Evolutionary conservation across 2,113 vertebrate species (phyloP).

Genomic region (Pampusana beccarii): DNA sequence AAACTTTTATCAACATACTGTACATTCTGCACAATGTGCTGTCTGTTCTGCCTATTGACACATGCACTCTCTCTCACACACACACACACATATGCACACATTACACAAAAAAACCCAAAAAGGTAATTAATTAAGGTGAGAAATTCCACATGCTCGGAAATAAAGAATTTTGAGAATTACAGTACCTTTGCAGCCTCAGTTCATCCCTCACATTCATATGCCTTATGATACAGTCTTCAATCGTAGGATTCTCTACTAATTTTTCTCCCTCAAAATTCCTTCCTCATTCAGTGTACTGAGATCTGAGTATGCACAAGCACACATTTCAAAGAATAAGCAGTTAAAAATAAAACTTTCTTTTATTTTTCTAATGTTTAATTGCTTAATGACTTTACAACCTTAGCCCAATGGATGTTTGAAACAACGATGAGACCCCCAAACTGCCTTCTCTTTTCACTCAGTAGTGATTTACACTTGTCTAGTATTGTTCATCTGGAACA

Average conservation of each 20-base stretch:
- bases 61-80: rapidly evolving
- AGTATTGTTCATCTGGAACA: background rate
- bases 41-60: background rate
- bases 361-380: background rate
- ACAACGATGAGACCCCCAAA: background rate
- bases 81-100: too few species aligned
- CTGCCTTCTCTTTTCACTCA: background rate
- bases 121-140: background rate
- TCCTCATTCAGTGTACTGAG: background rate
- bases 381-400: background rate
- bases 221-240: background rate
- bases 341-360: background rate
- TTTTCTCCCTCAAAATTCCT: background rate
- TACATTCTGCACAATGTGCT: background rate
- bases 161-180: background rate
- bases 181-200: background rate
- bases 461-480: background rate
- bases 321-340: background rate
- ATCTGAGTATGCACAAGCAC: background rate
- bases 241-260: background rate
- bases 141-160: background rate
- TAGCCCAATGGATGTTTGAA: background rate
- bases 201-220: background rate
- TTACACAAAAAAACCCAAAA: background rate
- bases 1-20: background rate